Percentiles rank a stretch among this genome's conserved stretches.
phyloP scores from a whole-genome alignment of 2,888 invertebrate genomes.

The Byasa hedistus region DNA sequence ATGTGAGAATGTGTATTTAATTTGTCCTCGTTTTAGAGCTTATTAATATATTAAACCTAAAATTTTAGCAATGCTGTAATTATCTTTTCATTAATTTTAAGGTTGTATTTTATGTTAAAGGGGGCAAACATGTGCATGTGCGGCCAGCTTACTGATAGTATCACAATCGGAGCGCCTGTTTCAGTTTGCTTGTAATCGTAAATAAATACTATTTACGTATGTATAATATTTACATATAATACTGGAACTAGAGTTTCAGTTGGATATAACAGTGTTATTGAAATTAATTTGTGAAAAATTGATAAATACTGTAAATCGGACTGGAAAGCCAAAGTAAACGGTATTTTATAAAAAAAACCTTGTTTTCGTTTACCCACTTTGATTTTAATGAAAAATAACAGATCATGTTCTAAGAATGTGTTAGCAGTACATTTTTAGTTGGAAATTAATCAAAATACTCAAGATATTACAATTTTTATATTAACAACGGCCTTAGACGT shows the following conservation, averaged over 20 bases:
- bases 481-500: too few relatives aligned
- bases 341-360: conserved; percentile 68
- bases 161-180: conserved; percentile 45
- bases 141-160: conserved; percentile 42
- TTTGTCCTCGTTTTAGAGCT: conserved; percentile 78
- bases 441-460: too few relatives aligned
- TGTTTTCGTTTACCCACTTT: conserved; percentile 28
- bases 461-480: too few relatives aligned
- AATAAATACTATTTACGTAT: conserved; percentile 49
- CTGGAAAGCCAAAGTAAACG: conserved; percentile 80
- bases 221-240: conserved; percentile 63
- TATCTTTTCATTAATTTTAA: conserved; percentile 74
- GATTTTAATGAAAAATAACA: neutral
- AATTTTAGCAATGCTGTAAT: conserved; percentile 74
- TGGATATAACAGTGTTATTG: conserved; percentile 71
- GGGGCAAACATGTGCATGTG: conserved; percentile 43
- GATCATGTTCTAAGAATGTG: too few relatives aligned
- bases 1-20: conserved; percentile 68
- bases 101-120: conserved; percentile 57
- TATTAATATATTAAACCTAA: conserved; percentile 74
- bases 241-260: conserved; percentile 65
- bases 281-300: conserved; percentile 68
- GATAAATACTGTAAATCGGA: conserved; percentile 77
- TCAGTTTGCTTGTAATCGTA: conserved; percentile 54
- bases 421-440: too few relatives aligned